Base-by-base conservation (phyloP, 1,140 invertebrate genomes). In the Meloidogyne chitwoodi region DNA sequence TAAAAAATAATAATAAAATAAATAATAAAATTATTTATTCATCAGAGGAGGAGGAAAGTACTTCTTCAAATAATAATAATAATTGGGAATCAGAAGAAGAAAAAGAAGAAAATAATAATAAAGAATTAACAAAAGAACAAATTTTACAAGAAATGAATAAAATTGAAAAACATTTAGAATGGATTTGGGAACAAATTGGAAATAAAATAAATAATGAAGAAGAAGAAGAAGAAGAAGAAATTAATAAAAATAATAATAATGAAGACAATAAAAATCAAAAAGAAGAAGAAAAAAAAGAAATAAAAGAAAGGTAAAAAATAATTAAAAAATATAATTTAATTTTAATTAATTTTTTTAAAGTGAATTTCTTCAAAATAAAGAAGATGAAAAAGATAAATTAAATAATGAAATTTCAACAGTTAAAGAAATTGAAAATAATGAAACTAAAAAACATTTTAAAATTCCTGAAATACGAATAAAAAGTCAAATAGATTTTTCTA, bases 111-210 rank as follows among this genome's bases (percentile, higher is more conserved):
- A 62, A 3, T 44, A 24, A 56, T 31, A 19, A 26, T 2, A 31
- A 72, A 27, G n/a, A 61, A 72, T 27, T 31, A 29, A 22, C 70
- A 29, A 64, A 73, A 34, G 71, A 73, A 12, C 56, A 61, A 56
- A 38, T 73, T 31, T 41, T 63, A 64, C 0, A 34, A 10, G 71
- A 73, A 63, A 73, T 73, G 71, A 64, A 73, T 64, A 56, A 41
- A 73, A 56, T 73, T 29, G 71, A 24, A 38, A 61, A 63, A 22
- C 29, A 64, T 26, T 27, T 73, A 22, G 71, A 56, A 26, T 56
- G 41, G 71, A 73, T 73, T 27, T 64, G 71, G 71, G 38, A 63
- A 63, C 71, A 73, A 16, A 63, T 73, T 67, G 65, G 29, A 24
- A 19, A 22, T 22, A 56, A 26, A 24, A 72, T 48, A 27, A 73